Evolutionary conservation across 2,797 vertebrate genomes (phyloP), one percentile per base, ranked within the genome.

Genomic region (Acipenser ruthenus): DNA sequence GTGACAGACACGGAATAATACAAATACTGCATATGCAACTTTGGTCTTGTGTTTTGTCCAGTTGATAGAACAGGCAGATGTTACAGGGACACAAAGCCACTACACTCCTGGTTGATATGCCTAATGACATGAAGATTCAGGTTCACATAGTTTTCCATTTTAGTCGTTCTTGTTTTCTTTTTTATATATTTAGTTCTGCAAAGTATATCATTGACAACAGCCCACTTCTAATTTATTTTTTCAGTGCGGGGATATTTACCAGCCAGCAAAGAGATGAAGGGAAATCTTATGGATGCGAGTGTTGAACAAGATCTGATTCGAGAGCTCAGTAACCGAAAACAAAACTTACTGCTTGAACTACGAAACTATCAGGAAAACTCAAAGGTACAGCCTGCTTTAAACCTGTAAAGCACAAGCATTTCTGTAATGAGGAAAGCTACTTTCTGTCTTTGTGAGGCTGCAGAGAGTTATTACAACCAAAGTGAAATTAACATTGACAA

Each of bases 161-260:
- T 50, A 62, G 60, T 49, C 0, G 49, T 1, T 37, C 18, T 12
- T 12, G 8, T n/a, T 71, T 74, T 74, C 60, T 52, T 6, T 6
- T 58, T n/a, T 58, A n/a, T 13, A 58, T 68, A 15, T 72, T 62
- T 37, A 55, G 94, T 58, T 13, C 15, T 10, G 10, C 5, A 6
- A 37, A 7, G 13, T 64, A 8, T 48, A 4, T 64, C 2, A 11
- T 53, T 10, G 11, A 37, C 4, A 37, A 37, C 37, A 18, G 18
- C 18, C 10, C 12, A n/a, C 15, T 18, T 37, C 15, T 37, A 37
- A 37, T 37, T 47, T 15, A 59, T 77, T 10, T 72, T 0, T 75
- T 11, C 72, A 99, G 97, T 99, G 6, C 92, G 97, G 15, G 97
- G 97, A 63, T 99, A 99, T 75, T 85, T 96, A 70, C 95, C 97